phyloP scores from a whole-genome alignment of 2,888 invertebrate genomes.

The Nomada fucata region DNA sequence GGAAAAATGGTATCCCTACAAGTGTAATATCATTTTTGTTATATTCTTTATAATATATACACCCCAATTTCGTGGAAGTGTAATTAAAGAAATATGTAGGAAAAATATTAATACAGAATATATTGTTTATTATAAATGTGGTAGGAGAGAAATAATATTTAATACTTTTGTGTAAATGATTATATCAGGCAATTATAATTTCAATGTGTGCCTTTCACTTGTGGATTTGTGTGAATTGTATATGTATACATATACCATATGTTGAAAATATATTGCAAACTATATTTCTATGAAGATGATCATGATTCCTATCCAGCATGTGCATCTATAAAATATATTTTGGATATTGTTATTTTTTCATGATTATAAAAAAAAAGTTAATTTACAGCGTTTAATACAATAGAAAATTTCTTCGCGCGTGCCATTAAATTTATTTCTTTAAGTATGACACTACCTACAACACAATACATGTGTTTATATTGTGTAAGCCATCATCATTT shows the following conservation, averaged over 20 bases:
- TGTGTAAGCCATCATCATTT: slow-evolving; percentile 8
- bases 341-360: background rate
- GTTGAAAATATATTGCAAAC: slow-evolving; percentile 60
- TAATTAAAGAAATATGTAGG: slow-evolving; percentile 41
- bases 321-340: background rate
- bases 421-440: background rate
- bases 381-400: background rate
- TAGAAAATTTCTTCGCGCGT: background rate
- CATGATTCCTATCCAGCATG: slow-evolving; percentile 47
- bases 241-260: slow-evolving; percentile 59
- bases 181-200: slow-evolving; percentile 64
- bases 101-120: background rate
- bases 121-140: background rate
- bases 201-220: slow-evolving; percentile 78
- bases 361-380: background rate
- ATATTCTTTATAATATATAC: slow-evolving; percentile 27
- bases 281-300: slow-evolving; percentile 64
- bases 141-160: slow-evolving; percentile 21
- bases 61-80: slow-evolving; percentile 35
- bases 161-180: slow-evolving; percentile 45
- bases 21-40: slow-evolving; percentile 37
- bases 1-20: slow-evolving; percentile 30
- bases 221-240: slow-evolving; percentile 66
- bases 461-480: background rate
- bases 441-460: too few relatives aligned